Evolutionary conservation across 2,888 invertebrate species (phyloP).

Genomic region (Microctonus brassicae): DNA sequence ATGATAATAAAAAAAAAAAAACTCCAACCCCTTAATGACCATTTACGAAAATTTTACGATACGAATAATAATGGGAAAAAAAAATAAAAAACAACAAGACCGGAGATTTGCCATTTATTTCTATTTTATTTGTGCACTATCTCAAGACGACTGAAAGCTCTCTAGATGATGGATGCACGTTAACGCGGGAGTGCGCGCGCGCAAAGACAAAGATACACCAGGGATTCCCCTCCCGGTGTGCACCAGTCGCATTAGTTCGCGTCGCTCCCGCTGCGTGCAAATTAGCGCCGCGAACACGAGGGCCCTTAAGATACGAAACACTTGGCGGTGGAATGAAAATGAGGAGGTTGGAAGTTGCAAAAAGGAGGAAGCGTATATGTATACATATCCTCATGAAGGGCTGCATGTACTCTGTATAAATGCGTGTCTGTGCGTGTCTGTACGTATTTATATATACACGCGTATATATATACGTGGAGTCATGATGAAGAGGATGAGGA

Average conservation of each 20-base stretch:
- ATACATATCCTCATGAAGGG: constrained; percentile 15
- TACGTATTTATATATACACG: constrained; percentile 29
- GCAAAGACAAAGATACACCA: constrained; percentile 61
- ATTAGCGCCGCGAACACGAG: constrained; percentile 61
- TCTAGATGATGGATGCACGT: constrained; percentile 62
- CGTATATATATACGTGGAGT: constrained; percentile 20
- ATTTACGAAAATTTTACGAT: background rate
- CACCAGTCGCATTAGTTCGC: constrained; percentile 64
- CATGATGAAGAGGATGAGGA: constrained; percentile 38
- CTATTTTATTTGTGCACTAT: background rate
- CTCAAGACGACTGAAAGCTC: constrained; percentile 17
- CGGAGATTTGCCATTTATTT: background rate
- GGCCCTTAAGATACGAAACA: constrained; percentile 42
- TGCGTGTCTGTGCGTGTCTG: background rate
- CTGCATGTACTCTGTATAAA: background rate
- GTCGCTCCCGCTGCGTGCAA: constrained; percentile 67
- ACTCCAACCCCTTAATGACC: background rate
- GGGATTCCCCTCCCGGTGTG: constrained; percentile 60
- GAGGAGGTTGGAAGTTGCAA: constrained; percentile 31
- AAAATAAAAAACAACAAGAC: background rate
- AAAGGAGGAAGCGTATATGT: constrained; percentile 11
- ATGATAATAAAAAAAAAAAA: background rate
- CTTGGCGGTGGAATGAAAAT: constrained; percentile 32
- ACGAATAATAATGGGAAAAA: background rate
- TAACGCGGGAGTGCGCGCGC: constrained; percentile 65